Base-by-base conservation (phyloP, 2,797 vertebrate species). In the Brachyrhaphis roseni region DNA sequence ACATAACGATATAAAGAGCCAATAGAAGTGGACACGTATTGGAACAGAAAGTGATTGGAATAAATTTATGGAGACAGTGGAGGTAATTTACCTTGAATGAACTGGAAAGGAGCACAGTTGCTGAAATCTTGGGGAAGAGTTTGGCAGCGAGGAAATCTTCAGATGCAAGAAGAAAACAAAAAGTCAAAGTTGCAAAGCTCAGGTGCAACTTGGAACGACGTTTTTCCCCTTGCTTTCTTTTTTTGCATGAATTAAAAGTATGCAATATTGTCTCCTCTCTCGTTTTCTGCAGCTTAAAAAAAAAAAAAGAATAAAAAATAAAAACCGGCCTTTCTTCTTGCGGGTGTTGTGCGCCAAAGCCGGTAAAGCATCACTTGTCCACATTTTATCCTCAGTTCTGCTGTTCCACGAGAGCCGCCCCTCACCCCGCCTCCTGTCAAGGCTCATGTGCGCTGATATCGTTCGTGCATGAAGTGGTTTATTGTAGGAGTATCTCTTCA, bases 301-400 rank as follows among this genome's bases (percentile, higher is more conserved):
- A 34, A 8, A 23, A 23, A 26, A 0, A 49, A 46, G n/a, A 4
- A 15, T 4, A 4, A 46, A 1, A 34, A 45, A 55, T 12, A 46
- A 1, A 34, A 45, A 55, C 15, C 20, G 64, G 2, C 84, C 87
- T 84, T 75, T 79, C 88, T 86, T 82, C 90, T 84, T 79, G 75
- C 74, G 34, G 83, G 85, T 87, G 90, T 89, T 88, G 26, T 84
- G 79, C 87, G 84, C 90, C 77, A 86, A 91, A 91, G 90, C 88
- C 77, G 87, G 82, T 78, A 84, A 91, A 91, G 87, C 92, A 95
- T 94, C 93, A 92, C 91, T 94, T 93, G 83, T 90, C 72, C 91
- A 94, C 89, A 93, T 95, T 95, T 93, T 95, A 95, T 95, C 91
- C 95, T 89, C 76, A 90, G 92, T 88, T 93, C 91, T 82, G 90